Base-by-base conservation (phyloP, 2,113 vertebrate genomes). In the Lepus europaeus region DNA sequence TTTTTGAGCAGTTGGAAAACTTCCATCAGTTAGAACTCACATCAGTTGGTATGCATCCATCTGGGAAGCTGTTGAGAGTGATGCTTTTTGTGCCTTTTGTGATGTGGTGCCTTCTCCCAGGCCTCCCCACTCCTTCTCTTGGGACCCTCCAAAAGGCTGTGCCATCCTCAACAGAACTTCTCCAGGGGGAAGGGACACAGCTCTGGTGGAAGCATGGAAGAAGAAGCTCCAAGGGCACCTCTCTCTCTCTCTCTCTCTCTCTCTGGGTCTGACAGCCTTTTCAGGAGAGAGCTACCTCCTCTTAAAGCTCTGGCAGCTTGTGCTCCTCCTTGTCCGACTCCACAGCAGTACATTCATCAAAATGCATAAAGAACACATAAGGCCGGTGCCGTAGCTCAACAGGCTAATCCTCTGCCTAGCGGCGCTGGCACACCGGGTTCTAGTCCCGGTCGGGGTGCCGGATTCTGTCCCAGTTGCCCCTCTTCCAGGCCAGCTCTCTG, bases 11-110 rank as follows among this genome's bases (percentile, higher is more conserved):
- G 10, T 61, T 5, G 20, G 45, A 0, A 45, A 13, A 36, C 23
- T 78, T 85, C 96, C 11, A 9, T n/a, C 36, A 89, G 82, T 66
- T 69, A 17, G 4, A 20, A n/a, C 20, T 95, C 1, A 23, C 0
- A 16, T 33, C 49, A 23, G 31, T 36, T 8, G 45, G 45, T 29
- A 16, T 87, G 45, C n/a, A 2, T 49, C 6, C 0, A 13, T 73
- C 29, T 92, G 31, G 25, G 51, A 0, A 0, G 27, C 13, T 72
- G 19, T 19, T 64, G 66, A 9, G 36, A 0, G 1, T 1, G 10
- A 39, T 51, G 64, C 68, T 95, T 87, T 33, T 10, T 61, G 63
- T 53, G 64, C 27, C 12, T 72, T 56, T 85, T 87, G 72, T 89
- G 45, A 87, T 29, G 64, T 89, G 14, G 36, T 39, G 3, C 5